Percentiles rank a stretch among this genome's conserved stretches.
Evolutionary conservation across 2,113 vertebrate genomes (phyloP).

Genomic region (Lophura nycthemera): DNA sequence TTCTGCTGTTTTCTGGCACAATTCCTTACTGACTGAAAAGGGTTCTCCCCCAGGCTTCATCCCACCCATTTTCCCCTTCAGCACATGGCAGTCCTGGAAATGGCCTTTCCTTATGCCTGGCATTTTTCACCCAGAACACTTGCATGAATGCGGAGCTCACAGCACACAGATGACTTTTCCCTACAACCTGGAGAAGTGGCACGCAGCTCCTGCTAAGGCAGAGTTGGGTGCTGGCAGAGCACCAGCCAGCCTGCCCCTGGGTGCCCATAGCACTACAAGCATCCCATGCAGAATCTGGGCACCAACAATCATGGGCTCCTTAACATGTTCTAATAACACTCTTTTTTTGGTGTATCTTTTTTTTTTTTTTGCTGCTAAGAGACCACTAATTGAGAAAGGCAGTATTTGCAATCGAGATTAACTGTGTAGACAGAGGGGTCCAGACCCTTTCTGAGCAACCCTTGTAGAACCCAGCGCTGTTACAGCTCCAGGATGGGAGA

Average conservation of each 20-base stretch:
- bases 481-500: background rate
- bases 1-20: constrained; percentile 67
- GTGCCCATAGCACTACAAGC: background rate
- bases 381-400: background rate
- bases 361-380: background rate
- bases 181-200: background rate
- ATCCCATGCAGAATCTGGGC: background rate
- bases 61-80: constrained; percentile 40
- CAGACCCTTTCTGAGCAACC: background rate
- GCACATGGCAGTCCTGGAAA: constrained; percentile 34
- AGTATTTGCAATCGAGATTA: accelerated
- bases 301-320: background rate
- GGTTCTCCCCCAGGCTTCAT: constrained; percentile 9
- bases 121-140: constrained; percentile 17
- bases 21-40: constrained; percentile 50
- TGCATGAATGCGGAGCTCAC: background rate
- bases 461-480: background rate
- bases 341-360: too few species aligned
- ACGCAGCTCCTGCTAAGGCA: background rate
- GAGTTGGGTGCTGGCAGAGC: accelerated
- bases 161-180: background rate
- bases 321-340: background rate
- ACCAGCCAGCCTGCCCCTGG: background rate
- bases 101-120: constrained; percentile 16
- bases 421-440: background rate